Evolutionary conservation across 2,113 vertebrate species (phyloP), one percentile per base, ranked within the genome.

Genomic region (Aramus guarauna): DNA sequence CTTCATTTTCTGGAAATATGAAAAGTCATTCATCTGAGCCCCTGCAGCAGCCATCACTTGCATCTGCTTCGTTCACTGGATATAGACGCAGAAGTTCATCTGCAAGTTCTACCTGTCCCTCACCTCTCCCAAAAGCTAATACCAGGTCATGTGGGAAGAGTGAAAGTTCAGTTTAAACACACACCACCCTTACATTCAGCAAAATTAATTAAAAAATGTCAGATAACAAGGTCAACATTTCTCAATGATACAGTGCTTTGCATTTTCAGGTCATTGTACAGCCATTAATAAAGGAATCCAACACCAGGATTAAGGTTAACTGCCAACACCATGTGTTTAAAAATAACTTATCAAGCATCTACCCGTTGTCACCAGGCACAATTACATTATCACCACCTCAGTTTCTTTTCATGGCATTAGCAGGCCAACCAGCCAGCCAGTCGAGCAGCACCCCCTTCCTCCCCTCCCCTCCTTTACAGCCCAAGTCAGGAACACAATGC

Each of bases 1-100:
- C 66, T 92, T 95, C 43, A 59, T 91, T 96, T 95, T 82, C 92
- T 91, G 55, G 62, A 87, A 95, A 94, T 91, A 2, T 78, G 84
- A 91, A 94, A 96, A 96, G 81, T 75, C 80, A 72, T 63, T 91
- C 73, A 87, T 79, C 55, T 34, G 79, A 90, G 88, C 29, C 85
- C 52, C 64, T 94, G 43, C 45, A 67, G 48, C 62, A 91, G 72
- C 59, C 92, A 63, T 45, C 80, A 72, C 83, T 91, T 66, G 20
- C 58, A 85, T 90, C 56, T 85, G 74, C 62, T 85, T 48, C 80
- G 29, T 45, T 58, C 45, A 60, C 36, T 2, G 0, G 16, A 59
- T 47, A 55, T 6, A 66, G 20, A 41, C 62, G 17, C 0, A 10
- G 13, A 16, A 60, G n/a, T 12, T 79, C 58, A 83, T 34, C 74